Evolutionary conservation across 2,797 vertebrate species (phyloP), one percentile per base, ranked within the genome.

Genomic region (Sebastiscus albofasciatus): DNA sequence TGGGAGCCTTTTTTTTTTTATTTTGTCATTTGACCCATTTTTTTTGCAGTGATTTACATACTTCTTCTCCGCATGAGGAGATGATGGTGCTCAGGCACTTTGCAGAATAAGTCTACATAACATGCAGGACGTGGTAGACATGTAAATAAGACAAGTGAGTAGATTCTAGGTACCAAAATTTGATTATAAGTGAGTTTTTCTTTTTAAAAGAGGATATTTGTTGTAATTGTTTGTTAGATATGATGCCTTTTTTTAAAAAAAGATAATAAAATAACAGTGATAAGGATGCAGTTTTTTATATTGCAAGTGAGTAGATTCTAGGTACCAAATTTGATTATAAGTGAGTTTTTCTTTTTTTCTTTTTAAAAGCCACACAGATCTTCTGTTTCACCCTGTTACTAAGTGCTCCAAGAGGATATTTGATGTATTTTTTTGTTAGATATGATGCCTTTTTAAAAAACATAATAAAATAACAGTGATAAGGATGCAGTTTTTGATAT

Each of bases 11-110:
- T 82, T 84, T 81, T 84, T 71, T 84, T 16, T 42, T 68, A 75
- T 70, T 86, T 89, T 81, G 84, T 86, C 83, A 86, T 92, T 81
- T 90, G 83, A 87, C 86, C 81, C 79, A 84, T 80, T 83, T 58
- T 83, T 84, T 67, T 87, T 71, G 80, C 69, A 22, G 49, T 29
- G 65, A 46, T 73, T 72, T 85, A 77, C 59, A 70, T 66, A 49
- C 39, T 81, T 34, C 34, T 24, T 46, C 54, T 72, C 69, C 7
- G 39, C 82, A 2, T 42, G 76, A 72, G 54, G 81, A 59, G 71
- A 82, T 26, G 29, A 66, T 65, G 66, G 29, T 65, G 64, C 58
- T 72, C 58, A n/a, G 86, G 76, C 78, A 71, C 81, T 80, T 87
- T 80, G 22, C 61, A 77, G 72, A 86, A 54, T 52, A 42, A 69